Conservation (phyloP, 1,140 invertebrate genomes). For the Battus philenor region DNA sequence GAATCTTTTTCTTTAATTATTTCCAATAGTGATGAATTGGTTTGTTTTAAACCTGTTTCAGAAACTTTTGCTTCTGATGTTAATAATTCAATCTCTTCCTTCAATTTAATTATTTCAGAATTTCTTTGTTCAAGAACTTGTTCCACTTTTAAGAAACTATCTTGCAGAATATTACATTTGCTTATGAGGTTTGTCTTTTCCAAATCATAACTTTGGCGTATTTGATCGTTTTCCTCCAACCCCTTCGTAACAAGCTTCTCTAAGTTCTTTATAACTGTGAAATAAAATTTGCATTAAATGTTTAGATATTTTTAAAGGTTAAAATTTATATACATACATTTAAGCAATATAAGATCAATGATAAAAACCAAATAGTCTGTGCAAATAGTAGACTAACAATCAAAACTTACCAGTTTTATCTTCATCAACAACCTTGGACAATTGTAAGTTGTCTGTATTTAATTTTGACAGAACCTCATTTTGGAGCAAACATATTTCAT, state of each 20-base stretch:
- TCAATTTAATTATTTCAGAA: background rate
- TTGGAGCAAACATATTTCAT: constrained; percentile 1
- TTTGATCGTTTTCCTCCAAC: background rate
- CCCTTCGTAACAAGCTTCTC: background rate
- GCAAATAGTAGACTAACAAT: no score
- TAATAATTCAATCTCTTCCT: background rate
- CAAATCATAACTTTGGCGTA: background rate
- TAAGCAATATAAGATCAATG: no score
- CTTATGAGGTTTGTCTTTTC: background rate
- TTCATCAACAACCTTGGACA: no score
- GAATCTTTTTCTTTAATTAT: background rate
- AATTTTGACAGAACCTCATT: background rate
- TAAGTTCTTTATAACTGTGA: constrained; percentile 7
- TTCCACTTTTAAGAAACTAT: background rate
- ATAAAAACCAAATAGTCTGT: no score
- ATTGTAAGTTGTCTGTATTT: no score
- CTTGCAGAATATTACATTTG: background rate
- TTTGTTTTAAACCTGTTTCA: constrained; percentile 5
- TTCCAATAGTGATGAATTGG: constrained; percentile 1
- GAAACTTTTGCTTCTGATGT: background rate
- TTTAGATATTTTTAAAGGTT: no score
- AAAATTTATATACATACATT: no score
- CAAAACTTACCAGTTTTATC: no score
- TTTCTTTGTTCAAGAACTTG: background rate
- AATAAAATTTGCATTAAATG: no score